A percentile compares a stretch with the other conserved stretches of the same genome.
These are phyloP conservation scores for Tamandua tetradactyla DNA, from an alignment of 2,797 vertebrate species.

Conservation along the genomic window DNA sequence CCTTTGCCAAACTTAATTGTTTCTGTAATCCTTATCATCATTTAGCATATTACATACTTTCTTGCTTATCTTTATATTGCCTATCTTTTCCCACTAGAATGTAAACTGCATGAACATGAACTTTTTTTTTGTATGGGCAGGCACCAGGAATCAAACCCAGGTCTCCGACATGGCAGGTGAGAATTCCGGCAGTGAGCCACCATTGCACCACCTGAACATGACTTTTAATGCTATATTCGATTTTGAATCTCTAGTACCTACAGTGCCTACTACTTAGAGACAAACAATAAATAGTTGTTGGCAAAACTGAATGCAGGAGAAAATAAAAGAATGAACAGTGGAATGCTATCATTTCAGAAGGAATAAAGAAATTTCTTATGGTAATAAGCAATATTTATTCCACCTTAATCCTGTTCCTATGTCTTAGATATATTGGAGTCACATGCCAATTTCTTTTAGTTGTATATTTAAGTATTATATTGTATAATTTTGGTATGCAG, in stretches of 20 bases:
- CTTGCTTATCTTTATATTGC: not conserved
- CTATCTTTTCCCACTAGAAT: not conserved
- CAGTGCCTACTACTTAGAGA: not conserved
- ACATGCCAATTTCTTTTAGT: slow-evolving; percentile 15
- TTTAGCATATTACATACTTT: not conserved
- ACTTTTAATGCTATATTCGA: not conserved
- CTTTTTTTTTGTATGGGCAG: too few relatives aligned
- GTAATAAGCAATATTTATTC: not conserved
- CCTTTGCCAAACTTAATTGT: not conserved
- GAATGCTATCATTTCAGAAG: not conserved
- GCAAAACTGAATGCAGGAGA: not conserved
- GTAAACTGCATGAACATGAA: not conserved
- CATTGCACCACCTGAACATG: too few relatives aligned
- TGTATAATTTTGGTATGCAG: too few relatives aligned
- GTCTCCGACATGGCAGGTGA: too few relatives aligned
- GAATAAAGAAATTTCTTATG: not conserved
- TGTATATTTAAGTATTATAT: not conserved
- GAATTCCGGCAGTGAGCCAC: too few relatives aligned
- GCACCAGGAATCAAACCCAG: too few relatives aligned
- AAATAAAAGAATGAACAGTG: not conserved
- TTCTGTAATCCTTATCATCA: not conserved
- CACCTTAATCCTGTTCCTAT: not conserved
- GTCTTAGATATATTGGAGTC: not conserved
- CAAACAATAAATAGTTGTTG: not conserved
- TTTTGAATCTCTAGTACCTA: not conserved